A percentile compares a stretch with the other conserved stretches of the same genome.
These are phyloP conservation scores for Hypsibius dujardini DNA, from an alignment of 1,140 invertebrate species.

Conservation along the genomic window DNA sequence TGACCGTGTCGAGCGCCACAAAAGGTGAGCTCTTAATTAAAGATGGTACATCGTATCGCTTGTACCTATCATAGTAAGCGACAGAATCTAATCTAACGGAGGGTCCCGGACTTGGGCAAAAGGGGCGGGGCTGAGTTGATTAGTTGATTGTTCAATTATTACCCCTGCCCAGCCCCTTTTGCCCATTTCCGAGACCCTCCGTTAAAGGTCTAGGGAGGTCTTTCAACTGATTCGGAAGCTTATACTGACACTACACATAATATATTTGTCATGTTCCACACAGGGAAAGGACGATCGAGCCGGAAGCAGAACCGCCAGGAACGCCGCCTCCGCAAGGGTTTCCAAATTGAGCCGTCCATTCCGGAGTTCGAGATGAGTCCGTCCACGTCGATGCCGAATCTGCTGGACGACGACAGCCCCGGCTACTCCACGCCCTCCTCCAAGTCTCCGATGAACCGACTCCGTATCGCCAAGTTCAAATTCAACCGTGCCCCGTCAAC, in stretches of 20 bases:
- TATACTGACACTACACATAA: no score
- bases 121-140: no score
- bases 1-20: slow-evolving; percentile 61
- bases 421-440: neutral
- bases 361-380: slow-evolving; percentile 15
- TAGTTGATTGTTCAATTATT: no score
- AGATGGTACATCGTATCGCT: neutral
- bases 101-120: no score
- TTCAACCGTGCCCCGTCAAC: neutral
- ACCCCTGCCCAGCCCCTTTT: no score
- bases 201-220: no score
- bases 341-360: slow-evolving; percentile 46
- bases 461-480: neutral
- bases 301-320: slow-evolving; percentile 83
- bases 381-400: neutral
- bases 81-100: no score
- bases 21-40: slow-evolving; percentile 22
- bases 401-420: slow-evolving; percentile 13
- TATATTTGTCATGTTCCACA: no score
- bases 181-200: no score
- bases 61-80: no score
- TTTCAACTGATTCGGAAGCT: no score
- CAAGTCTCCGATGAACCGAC: neutral
- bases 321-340: slow-evolving; percentile 75
- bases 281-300: slow-evolving; percentile 37